Conservation (phyloP, 2,113 vertebrate species). For the Macrotis lagotis region DNA sequence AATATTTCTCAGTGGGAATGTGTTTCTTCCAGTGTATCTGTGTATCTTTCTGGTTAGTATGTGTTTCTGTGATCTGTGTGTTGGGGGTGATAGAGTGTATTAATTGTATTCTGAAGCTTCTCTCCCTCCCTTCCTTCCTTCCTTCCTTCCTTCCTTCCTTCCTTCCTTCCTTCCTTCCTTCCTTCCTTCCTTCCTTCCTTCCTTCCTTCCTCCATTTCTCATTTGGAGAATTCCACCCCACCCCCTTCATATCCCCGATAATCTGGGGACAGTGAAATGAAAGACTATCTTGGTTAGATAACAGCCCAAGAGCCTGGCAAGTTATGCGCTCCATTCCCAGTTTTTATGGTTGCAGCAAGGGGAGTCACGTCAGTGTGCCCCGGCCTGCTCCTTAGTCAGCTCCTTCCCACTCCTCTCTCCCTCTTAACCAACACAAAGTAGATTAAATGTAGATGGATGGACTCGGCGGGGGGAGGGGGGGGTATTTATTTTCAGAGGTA, state of each 20-base stretch:
- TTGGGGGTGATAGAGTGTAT: not conserved
- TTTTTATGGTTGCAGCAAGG: not conserved
- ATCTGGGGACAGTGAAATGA: slow-evolving; percentile 16
- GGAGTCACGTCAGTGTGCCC: not conserved
- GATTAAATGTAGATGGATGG: slow-evolving; percentile 37
- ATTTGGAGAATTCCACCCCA: not conserved
- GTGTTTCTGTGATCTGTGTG: not conserved
- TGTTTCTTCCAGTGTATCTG: not conserved
- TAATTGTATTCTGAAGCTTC: not conserved
- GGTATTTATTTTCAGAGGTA: slow-evolving; percentile 69
- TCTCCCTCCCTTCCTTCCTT: slow-evolving; percentile 9
- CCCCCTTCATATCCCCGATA: not conserved
- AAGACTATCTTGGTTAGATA: slow-evolving; percentile 14
- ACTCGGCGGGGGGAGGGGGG: slow-evolving; percentile 28
- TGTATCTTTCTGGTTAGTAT: not conserved
- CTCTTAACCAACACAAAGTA: slow-evolving; percentile 28
- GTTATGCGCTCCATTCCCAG: not conserved
- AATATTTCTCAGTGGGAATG: not conserved
- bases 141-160: not conserved
- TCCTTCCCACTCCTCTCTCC: not conserved
- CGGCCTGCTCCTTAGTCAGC: not conserved
- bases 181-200: not conserved
- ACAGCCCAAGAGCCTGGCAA: not conserved
- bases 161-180: not conserved
- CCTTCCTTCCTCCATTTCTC: not conserved